These are phyloP conservation scores for Halcyon senegalensis DNA, from an alignment of 2,113 vertebrate species.

Conservation along the genomic window DNA sequence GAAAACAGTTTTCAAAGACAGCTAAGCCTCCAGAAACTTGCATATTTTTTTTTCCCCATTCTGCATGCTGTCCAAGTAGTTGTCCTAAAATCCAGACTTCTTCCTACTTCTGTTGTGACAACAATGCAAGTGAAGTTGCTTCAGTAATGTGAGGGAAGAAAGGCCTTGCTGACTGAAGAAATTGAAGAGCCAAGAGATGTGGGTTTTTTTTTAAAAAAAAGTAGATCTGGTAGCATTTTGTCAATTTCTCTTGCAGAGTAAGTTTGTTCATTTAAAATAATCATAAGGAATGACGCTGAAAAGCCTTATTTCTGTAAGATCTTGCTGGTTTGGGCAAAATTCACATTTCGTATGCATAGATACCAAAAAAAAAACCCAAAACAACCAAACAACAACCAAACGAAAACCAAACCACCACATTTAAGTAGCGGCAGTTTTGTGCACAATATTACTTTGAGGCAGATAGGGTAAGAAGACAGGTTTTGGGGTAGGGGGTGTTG, in stretches of 20 bases:
- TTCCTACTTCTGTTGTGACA: neutral
- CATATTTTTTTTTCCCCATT: fast-evolving
- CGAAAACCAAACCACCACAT: too few relatives aligned
- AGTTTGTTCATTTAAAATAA: neutral
- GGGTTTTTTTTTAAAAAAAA: neutral
- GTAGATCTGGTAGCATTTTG: neutral
- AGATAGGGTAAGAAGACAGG: fast-evolving
- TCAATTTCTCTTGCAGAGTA: neutral
- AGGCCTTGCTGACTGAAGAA: neutral
- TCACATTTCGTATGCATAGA: neutral
- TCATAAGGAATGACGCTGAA: neutral
- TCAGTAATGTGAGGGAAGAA: neutral
- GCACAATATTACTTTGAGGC: neutral
- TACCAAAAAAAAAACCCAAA: neutral
- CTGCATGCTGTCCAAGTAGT: neutral
- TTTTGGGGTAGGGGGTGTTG: neutral
- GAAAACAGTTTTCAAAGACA: neutral
- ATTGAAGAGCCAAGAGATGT: neutral
- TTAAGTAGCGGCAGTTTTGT: neutral
- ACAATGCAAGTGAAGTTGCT: neutral
- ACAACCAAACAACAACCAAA: too few relatives aligned
- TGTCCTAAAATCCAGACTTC: neutral
- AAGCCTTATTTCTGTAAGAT: neutral
- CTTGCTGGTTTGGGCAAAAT: neutral
- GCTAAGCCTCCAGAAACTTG: neutral